Evolutionary conservation across 2,797 vertebrate genomes (phyloP), one percentile per base, ranked within the genome.

Genomic region (Pogonophryne albipinna): DNA sequence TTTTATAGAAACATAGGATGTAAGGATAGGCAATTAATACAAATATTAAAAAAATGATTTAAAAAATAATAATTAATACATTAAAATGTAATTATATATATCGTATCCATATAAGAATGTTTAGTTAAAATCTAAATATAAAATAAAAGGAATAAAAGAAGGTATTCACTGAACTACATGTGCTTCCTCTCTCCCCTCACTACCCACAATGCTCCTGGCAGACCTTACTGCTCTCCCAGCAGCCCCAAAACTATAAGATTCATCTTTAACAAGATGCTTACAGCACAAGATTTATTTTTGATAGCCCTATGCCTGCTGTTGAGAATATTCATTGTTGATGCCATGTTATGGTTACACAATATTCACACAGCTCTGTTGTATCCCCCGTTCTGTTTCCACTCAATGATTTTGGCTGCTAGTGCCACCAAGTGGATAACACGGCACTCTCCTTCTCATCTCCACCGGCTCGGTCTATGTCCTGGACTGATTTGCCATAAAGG

Each of bases 321-420:
- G 63, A 61, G 82, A 81, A 79, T 78, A 85, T 85, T 71, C 70
- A 79, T 44, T 55, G 52, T 63, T 65, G 65, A 72, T 79, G 74
- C 72, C 52, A 66, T 47, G 44, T 71, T 82, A 75, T 76, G 64
- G 62, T 78, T 82, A 72, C 20, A 74, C 77, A 87, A 88, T 76
- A 85, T 84, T 82, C 78, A 41, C 50, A 69, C 52, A 64, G 71
- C 80, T 86, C 76, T 75, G 38, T 77, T 66, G 62, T 2, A 80
- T 16, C 23, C 79, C 79, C 58, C 85, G 56, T 50, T 56, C 55
- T 67, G 66, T 58, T 84, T 17, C 45, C 71, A 77, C 55, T 67
- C 80, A 90, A 85, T 87, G 91, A 92, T 94, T 95, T 94, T 94
- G 94, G 88, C 80, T 91, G 89, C 87, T 95, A 94, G 91, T 95